A percentile compares a stretch with the other conserved stretches of the same genome.
Evolutionary conservation across 2,888 invertebrate species (phyloP).

Genomic region (Hesperia comma): DNA sequence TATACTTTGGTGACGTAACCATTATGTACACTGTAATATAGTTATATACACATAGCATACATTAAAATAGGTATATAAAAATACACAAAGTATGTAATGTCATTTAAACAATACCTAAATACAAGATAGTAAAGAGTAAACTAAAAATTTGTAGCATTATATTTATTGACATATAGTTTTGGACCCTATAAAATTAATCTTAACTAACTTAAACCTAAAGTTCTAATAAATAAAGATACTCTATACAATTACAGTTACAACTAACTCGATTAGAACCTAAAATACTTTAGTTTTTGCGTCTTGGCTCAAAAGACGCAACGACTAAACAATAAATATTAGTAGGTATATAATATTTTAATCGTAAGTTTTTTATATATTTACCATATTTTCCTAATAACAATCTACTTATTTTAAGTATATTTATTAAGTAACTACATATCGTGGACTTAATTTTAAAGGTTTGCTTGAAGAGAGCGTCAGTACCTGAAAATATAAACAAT

Average conservation of each 20-base stretch:
- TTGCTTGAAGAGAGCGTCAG: constrained; percentile 16
- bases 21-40: constrained; percentile 16
- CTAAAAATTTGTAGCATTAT: constrained; percentile 22
- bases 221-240: constrained; percentile 5
- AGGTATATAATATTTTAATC: neutral
- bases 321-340: constrained; percentile 50
- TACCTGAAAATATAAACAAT: constrained; percentile 19
- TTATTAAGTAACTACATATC: constrained; percentile 3
- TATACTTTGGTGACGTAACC: constrained; percentile 17
- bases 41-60: constrained; percentile 6
- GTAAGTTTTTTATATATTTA: neutral
- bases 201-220: constrained; percentile 16
- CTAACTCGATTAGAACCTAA: neutral
- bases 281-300: constrained; percentile 64
- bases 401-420: neutral
- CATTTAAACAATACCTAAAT: neutral
- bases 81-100: constrained; percentile 11
- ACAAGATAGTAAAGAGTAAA: constrained; percentile 18
- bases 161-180: constrained; percentile 30
- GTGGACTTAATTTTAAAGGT: constrained; percentile 12
- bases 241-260: neutral
- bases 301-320: constrained; percentile 74
- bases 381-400: neutral
- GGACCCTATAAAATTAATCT: constrained; percentile 31
- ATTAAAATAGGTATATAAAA: constrained; percentile 17